These are phyloP conservation scores for Temnothorax unifasciatus DNA, from an alignment of 2,888 invertebrate species.

Conservation along the genomic window DNA sequence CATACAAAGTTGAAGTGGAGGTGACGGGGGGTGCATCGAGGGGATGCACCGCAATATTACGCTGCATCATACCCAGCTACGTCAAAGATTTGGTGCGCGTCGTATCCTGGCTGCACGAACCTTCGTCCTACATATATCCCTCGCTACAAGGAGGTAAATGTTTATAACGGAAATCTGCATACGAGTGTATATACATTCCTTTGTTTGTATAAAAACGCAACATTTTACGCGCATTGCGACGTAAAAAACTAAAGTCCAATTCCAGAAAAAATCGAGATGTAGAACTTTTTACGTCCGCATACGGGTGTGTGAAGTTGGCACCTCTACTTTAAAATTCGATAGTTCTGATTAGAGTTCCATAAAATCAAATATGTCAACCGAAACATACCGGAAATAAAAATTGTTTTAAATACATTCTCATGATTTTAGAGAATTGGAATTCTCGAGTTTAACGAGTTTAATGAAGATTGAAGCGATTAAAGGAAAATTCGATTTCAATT, in stretches of 20 bases:
- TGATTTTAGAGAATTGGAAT: not conserved
- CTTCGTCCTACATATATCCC: slow-evolving; percentile 91
- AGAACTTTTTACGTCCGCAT: not conserved
- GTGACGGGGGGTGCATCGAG: slow-evolving; percentile 89
- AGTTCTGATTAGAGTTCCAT: too few relatives aligned
- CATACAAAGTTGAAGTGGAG: slow-evolving; percentile 91
- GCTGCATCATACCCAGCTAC: slow-evolving; percentile 91
- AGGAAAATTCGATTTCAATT: slow-evolving; percentile 1
- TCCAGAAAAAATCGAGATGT: not conserved
- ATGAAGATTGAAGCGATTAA: not conserved
- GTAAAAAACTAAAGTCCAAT: slow-evolving; percentile 9
- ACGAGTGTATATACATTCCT: not conserved
- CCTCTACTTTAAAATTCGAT: too few relatives aligned
- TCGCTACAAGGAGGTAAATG: slow-evolving; percentile 91
- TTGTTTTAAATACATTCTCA: not conserved
- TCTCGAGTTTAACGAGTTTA: not conserved
- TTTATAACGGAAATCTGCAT: slow-evolving; percentile 4
- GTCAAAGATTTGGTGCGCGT: slow-evolving; percentile 92
- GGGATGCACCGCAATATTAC: slow-evolving; percentile 91
- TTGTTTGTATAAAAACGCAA: not conserved
- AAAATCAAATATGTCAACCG: too few relatives aligned
- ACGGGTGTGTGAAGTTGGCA: too few relatives aligned
- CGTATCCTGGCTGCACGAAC: slow-evolving; percentile 92
- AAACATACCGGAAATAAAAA: too few relatives aligned
- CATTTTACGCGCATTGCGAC: not conserved